Percentiles rank a stretch among this genome's conserved stretches.
Conservation (phyloP, 2,113 vertebrate species). For the Erythrolamprus reginae region DNA sequence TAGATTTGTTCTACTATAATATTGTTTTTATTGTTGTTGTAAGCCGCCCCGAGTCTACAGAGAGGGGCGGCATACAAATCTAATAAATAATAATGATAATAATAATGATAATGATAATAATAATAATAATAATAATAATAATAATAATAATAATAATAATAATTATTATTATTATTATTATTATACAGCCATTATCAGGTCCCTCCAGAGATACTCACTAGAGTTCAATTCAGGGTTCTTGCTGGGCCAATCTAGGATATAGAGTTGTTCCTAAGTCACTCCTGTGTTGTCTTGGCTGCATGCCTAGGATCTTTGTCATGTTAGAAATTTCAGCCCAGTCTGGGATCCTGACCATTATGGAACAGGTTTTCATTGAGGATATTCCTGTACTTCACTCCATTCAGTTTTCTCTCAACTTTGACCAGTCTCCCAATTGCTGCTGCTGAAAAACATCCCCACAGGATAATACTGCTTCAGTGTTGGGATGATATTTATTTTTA, state of each 20-base stretch:
- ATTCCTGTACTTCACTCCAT: background rate
- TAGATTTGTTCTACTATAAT: no score
- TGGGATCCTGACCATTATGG: background rate
- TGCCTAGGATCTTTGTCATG: background rate
- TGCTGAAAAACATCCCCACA: background rate
- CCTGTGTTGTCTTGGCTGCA: background rate
- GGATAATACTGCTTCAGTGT: no score
- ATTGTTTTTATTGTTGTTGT: no score
- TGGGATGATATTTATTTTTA: no score
- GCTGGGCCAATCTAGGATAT: background rate
- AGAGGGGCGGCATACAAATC: no score
- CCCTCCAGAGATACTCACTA: background rate
- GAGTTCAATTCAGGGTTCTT: background rate
- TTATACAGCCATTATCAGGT: no score
- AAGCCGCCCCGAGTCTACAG: no score
- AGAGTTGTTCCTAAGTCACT: background rate
- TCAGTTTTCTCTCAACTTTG: background rate
- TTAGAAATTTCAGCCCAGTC: background rate
- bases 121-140: no score
- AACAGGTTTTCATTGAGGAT: background rate
- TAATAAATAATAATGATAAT: no score
- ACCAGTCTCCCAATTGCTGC: background rate
- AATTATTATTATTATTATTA: no score
- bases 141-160: no score
- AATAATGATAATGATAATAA: no score